Base-by-base conservation (phyloP, 2,888 invertebrate species). In the Drosophila suboccidentalis region DNA sequence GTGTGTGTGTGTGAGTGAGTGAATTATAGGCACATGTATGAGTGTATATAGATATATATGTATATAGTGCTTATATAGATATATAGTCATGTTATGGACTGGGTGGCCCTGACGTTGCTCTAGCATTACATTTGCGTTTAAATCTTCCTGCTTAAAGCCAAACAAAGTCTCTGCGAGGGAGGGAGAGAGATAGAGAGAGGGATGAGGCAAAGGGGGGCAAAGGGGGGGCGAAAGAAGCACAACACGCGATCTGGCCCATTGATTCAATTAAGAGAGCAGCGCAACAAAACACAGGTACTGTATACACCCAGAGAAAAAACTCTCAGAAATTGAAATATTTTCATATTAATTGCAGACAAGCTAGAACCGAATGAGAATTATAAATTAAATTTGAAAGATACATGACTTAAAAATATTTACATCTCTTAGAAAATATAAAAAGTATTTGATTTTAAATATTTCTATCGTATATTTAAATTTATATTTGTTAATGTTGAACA, bases 81-180 rank as follows among this genome's bases (percentile, higher is more conserved):
- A 39, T 59, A 47, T 41, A 49, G 22, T 53, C 69, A 69, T 80
- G 75, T 50, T 46, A 41, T 41, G 49, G 43, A 57, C 71, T 76
- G 67, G 68, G 64, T 73, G 67, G 80, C 73, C 75, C 65, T 80
- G 77, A 73, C 53, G 44, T 41, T 70, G 86, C 83, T 75, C 86
- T 89, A 89, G 90, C 88, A 75, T 89, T 85, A 89, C 84, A 72
- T 63, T 76, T 62, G 62, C 74, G 71, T 80, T 90, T 82, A 89
- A 89, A 89, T 90, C 88, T 89, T 90, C 89, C 90, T 88, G 90
- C 88, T 89, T 90, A 86, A 86, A 86, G 87, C 89, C 89, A 86
- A 90, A 83, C 83, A 86, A 86, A 86, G 88, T 83, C 83, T 50
- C 46, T 29, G 17, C 3, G 13, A 19, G 11, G 17, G 51, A 55